These are phyloP conservation scores for Agrypnia vestita DNA, from an alignment of 1,140 invertebrate genomes.

Conservation along the genomic window DNA sequence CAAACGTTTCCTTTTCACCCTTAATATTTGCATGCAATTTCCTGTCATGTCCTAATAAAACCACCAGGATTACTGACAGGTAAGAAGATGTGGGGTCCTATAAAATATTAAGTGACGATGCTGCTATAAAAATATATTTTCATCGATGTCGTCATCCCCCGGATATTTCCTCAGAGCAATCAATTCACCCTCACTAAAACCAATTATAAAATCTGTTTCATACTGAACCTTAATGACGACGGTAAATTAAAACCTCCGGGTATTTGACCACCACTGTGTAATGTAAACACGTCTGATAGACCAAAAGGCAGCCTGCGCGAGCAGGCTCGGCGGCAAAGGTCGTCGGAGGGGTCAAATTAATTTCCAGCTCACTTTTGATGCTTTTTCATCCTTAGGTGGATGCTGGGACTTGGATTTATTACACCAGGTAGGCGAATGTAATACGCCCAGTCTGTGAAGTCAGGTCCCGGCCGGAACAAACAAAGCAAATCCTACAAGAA, in stretches of 20 bases:
- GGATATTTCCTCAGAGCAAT: slow-evolving; percentile 17
- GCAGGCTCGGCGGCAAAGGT: slow-evolving; percentile 50
- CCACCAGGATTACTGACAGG: neutral
- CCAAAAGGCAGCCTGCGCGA: slow-evolving; percentile 27
- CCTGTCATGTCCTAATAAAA: too few relatives aligned
- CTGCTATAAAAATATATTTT: slow-evolving; percentile 12
- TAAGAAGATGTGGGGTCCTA: too few relatives aligned
- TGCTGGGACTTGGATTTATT: slow-evolving; percentile 53
- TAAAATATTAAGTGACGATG: neutral
- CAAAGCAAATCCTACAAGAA: neutral
- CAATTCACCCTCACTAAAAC: neutral
- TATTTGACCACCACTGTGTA: slow-evolving; percentile 26
- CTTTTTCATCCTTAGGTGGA: slow-evolving; percentile 50
- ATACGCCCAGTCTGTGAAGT: slow-evolving; percentile 37
- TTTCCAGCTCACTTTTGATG: slow-evolving; percentile 56
- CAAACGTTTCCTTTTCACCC: too few relatives aligned
- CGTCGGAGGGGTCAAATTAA: slow-evolving; percentile 59
- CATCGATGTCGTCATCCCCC: slow-evolving; percentile 8
- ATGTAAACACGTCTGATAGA: slow-evolving; percentile 45
- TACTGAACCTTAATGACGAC: neutral
- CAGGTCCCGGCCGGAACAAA: neutral
- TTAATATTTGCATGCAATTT: too few relatives aligned
- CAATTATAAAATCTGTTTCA: slow-evolving; percentile 7
- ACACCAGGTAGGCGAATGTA: slow-evolving; percentile 48
- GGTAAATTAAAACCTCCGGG: slow-evolving; percentile 10